Percentiles rank a stretch among this genome's conserved stretches.
Conservation (phyloP, 2,888 invertebrate species). For the Eupeodes latifasciatus region DNA sequence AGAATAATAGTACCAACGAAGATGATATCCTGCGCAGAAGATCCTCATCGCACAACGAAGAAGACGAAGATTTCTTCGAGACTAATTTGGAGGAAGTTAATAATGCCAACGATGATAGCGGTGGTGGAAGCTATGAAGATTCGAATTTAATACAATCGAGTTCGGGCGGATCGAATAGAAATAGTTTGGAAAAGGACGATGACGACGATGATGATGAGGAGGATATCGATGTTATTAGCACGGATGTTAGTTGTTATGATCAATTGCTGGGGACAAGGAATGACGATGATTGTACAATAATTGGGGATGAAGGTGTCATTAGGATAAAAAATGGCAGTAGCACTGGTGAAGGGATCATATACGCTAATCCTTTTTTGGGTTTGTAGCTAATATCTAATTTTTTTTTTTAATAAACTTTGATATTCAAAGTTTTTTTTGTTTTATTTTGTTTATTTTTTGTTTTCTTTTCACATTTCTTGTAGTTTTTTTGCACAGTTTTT, state of each 20-base stretch:
- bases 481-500: constrained; percentile 22
- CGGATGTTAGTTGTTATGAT: constrained; percentile 84
- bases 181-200: constrained; percentile 83
- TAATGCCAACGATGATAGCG: constrained; percentile 83
- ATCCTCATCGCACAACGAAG: constrained; percentile 78
- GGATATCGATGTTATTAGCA: constrained; percentile 83
- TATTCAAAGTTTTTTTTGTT: constrained; percentile 28
- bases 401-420: neutral
- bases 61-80: constrained; percentile 82
- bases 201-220: constrained; percentile 84
- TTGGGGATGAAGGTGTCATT: constrained; percentile 80
- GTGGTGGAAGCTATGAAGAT: constrained; percentile 84
- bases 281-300: constrained; percentile 82
- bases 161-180: constrained; percentile 83
- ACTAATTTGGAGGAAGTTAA: constrained; percentile 82
- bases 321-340: constrained; percentile 78
- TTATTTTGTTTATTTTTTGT: constrained; percentile 2
- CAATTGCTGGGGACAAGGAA: constrained; percentile 82
- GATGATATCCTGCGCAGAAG: constrained; percentile 81
- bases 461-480: constrained; percentile 27
- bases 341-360: constrained; percentile 82
- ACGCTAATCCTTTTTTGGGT: constrained; percentile 84
- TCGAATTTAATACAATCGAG: constrained; percentile 83
- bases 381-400: constrained; percentile 79
- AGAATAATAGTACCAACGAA: constrained; percentile 69